These are phyloP conservation scores for Myiothlypis coronata DNA, from an alignment of 2,797 vertebrate species.

Conservation along the genomic window DNA sequence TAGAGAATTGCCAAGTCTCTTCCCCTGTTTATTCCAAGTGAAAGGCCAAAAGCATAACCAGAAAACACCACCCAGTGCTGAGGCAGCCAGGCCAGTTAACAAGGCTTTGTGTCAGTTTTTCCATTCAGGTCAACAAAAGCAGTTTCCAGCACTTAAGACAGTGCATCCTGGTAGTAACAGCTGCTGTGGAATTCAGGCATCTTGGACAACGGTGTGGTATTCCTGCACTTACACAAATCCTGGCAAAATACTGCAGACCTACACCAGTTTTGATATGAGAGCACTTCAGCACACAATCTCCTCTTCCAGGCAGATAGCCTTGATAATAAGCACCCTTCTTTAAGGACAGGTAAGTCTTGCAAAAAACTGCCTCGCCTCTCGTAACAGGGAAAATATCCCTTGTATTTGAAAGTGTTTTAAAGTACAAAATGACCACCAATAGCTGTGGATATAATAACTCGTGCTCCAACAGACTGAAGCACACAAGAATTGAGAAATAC, in stretches of 20 bases:
- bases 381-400: neutral
- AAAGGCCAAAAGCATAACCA: neutral
- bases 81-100: neutral
- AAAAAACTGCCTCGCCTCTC: neutral
- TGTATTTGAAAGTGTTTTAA: neutral
- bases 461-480: neutral
- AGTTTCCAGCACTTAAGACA: neutral
- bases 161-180: neutral
- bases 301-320: neutral
- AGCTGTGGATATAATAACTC: neutral
- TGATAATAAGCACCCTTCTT: neutral
- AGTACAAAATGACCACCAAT: neutral
- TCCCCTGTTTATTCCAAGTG: neutral
- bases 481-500: neutral
- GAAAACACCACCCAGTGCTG: neutral
- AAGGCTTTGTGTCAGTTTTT: neutral
- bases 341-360: neutral
- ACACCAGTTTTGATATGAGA: accelerated
- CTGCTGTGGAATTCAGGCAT: neutral
- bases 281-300: neutral
- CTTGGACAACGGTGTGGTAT: neutral
- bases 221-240: neutral
- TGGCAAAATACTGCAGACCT: neutral
- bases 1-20: constrained; percentile 35
- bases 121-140: neutral